phyloP scores from a whole-genome alignment of 2,888 invertebrate species.

The Volucella bombylans region DNA sequence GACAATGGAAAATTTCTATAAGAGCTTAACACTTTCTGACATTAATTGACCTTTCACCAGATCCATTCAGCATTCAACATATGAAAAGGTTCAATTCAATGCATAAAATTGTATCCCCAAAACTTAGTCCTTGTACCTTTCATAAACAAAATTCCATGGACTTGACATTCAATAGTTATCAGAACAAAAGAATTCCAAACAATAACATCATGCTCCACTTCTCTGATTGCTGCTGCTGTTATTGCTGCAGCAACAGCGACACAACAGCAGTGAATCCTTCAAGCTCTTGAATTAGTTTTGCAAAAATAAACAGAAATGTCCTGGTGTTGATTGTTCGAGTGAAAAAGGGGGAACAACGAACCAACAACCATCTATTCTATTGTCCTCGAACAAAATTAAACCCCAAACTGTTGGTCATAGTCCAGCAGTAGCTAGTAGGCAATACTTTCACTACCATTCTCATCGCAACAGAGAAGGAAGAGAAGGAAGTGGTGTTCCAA shows the following conservation, averaged over 20 bases:
- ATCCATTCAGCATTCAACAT: neutral
- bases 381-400: slow-evolving; percentile 50
- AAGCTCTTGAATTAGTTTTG: slow-evolving; percentile 44
- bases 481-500: slow-evolving; percentile 8
- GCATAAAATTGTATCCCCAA: slow-evolving; percentile 1
- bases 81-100: slow-evolving; percentile 27
- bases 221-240: too few relatives aligned
- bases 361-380: slow-evolving; percentile 30
- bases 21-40: neutral
- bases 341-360: slow-evolving; percentile 10
- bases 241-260: too few relatives aligned
- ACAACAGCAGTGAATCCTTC: slow-evolving; percentile 8
- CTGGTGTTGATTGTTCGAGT: slow-evolving; percentile 27
- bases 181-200: slow-evolving; percentile 8
- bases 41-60: slow-evolving; percentile 17
- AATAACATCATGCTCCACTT: slow-evolving; percentile 21
- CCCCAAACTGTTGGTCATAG: slow-evolving; percentile 44
- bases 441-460: slow-evolving; percentile 29
- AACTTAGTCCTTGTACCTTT: slow-evolving; percentile 12
- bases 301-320: slow-evolving; percentile 32
- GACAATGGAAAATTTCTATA: too few relatives aligned
- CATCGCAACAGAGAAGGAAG: neutral
- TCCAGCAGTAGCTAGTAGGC: neutral
- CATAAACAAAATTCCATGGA: slow-evolving; percentile 27
- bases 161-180: slow-evolving; percentile 36